Evolutionary conservation across 2,113 vertebrate species (phyloP).

Genomic region (Castor canadensis): DNA sequence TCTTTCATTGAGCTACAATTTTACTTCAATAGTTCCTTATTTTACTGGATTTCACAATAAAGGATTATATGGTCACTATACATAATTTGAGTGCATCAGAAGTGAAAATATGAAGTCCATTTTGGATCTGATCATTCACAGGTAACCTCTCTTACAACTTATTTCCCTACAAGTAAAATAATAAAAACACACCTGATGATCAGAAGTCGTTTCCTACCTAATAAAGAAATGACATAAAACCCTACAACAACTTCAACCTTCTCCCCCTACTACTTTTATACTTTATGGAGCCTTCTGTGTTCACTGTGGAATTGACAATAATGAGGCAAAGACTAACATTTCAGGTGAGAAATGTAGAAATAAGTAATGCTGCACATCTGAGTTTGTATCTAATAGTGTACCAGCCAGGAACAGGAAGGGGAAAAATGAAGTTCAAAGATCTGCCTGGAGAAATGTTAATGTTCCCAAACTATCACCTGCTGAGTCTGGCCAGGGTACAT

Average conservation of each 20-base stretch:
- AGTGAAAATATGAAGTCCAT: constrained; percentile 9
- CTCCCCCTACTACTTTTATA: not conserved
- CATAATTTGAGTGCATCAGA: constrained; percentile 33
- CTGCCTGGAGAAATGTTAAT: not conserved
- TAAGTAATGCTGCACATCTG: not conserved
- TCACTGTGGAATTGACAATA: constrained; percentile 41
- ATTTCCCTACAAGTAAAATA: constrained; percentile 48
- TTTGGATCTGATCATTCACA: constrained; percentile 34
- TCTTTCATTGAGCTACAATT: no score
- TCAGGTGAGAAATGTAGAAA: constrained; percentile 37
- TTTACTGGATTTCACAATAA: constrained; percentile 35
- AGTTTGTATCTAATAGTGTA: constrained; percentile 24
- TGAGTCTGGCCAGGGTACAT: not conserved
- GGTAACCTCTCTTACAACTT: not conserved
- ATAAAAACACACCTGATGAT: not conserved
- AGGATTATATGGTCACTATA: not conserved
- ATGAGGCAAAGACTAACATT: constrained; percentile 55
- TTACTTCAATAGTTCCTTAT: not conserved
- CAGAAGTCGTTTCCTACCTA: constrained; percentile 5
- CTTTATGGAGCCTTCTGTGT: constrained; percentile 23
- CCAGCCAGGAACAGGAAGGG: not conserved
- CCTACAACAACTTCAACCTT: not conserved
- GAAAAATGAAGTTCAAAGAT: not conserved
- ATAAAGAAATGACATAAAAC: constrained; percentile 40
- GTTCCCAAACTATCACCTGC: not conserved